Conservation (phyloP, 2,888 invertebrate species). For the Anthrax anthrax region DNA sequence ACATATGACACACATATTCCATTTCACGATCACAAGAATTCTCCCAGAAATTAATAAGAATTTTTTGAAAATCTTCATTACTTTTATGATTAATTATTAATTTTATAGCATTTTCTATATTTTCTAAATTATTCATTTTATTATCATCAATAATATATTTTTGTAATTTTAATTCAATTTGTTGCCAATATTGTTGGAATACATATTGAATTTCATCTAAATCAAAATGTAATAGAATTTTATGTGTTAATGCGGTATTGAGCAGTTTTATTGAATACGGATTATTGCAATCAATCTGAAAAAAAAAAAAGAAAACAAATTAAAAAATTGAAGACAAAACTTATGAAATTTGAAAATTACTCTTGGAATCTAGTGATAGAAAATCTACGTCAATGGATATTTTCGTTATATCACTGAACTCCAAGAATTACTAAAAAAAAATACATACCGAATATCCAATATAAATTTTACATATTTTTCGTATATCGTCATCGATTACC, state of each 20-base stretch:
- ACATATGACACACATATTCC: slow-evolving; percentile 19
- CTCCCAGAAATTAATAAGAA: slow-evolving; percentile 9
- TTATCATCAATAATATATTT: slow-evolving; percentile 8
- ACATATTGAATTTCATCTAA: slow-evolving; percentile 30
- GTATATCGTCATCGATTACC: slow-evolving; percentile 22
- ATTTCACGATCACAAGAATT: slow-evolving; percentile 10
- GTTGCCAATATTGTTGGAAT: slow-evolving; percentile 26
- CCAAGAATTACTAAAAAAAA: background rate
- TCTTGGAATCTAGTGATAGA: too few relatives aligned
- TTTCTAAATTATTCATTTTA: too few relatives aligned
- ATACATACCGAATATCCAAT: slow-evolving; percentile 27
- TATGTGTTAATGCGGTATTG: slow-evolving; percentile 21
- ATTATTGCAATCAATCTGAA: slow-evolving; percentile 26
- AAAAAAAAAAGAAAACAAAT: background rate
- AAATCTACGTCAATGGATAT: too few relatives aligned
- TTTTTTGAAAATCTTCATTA: slow-evolving; percentile 22
- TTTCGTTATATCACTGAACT: too few relatives aligned
- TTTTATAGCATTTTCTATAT: slow-evolving; percentile 18
- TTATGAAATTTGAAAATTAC: too few relatives aligned
- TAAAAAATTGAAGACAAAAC: too few relatives aligned
- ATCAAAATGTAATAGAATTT: slow-evolving; percentile 23
- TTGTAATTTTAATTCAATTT: slow-evolving; percentile 22
- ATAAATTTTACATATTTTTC: slow-evolving; percentile 28
- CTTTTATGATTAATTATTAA: slow-evolving; percentile 19
- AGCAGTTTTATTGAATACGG: slow-evolving; percentile 24